Evolutionary conservation across 2,113 vertebrate species (phyloP), one percentile per base, ranked within the genome.

Genomic region (Mesoclemmys tuberculata): DNA sequence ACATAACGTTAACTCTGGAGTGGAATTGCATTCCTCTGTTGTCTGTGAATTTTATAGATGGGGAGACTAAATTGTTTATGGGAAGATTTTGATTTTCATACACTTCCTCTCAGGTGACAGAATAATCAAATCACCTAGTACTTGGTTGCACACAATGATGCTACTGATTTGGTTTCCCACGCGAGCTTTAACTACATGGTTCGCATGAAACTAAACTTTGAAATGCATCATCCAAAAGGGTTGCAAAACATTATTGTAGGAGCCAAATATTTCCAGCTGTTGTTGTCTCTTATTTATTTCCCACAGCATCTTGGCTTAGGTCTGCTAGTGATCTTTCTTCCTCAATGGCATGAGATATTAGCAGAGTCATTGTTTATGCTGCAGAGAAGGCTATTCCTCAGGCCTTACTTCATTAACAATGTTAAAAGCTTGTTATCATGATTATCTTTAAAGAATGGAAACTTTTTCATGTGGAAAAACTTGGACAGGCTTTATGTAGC

Each of bases 201-300:
- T 80, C 64, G 16, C n/a, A 26, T 24, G 71, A 93, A 86, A n/a
- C 55, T 82, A 58, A 64, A 3, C 80, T 93, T 96, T 90, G 89
- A 95, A 94, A 91, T 26, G 6, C 85, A 90, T 80, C 86, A 96
- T 95, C 92, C 88, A 94, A 96, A 96, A 94, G 90, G 35, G 71
- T 97, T 98, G 97, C 90, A 95, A 95, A 97, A 92, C 92, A 92
- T 96, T 87, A 93, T 93, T 96, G 84, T 93, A 90, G 29, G 86
- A 96, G 97, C 96, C 96, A 98, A 97, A 96, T 97, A 96, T 97
- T 98, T 97, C 94, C 97, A 98, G 94, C 97, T 97, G 97, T 96
- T 97, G 90, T 84, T 96, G 88, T 93, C 95, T 97, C 97, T 92
- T 71, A 94, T 91, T 97, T 88, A 96, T 98, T 98, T 97, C 97